Base-by-base conservation (phyloP, 2,113 vertebrate genomes). In the Agapornis roseicollis region DNA sequence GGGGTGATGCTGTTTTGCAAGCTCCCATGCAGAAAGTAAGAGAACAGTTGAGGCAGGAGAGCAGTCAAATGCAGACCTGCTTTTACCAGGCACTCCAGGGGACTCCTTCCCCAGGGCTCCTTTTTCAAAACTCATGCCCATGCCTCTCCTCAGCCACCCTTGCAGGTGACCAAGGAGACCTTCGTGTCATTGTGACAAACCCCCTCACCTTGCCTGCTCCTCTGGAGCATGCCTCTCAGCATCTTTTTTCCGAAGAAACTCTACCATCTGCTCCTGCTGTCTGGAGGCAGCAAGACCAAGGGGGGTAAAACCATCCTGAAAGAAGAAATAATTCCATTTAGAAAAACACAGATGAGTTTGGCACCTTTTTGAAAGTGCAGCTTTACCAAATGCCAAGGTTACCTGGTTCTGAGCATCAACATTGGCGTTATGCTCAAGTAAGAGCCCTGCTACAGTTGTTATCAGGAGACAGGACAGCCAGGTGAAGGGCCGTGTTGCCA, bases 341-440 rank as follows among this genome's bases (percentile, higher is more conserved):
- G 64, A 77, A 49, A 55, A 83, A 31, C 29, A 53, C 41, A 77
- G 47, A 13, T n/a, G 41, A 49, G 35, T 27, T 42, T 1, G n/a
- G 44, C 10, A 55, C 25, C 35, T 27, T 28, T 55, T 49, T 0
- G 2, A 63, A 63, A 42, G 17, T 41, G 35, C 56, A 64, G 22
- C 20, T 49, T 83, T 47, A 70, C 31, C 20, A 20, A 63, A 55
- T 11, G 31, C 47, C n/a, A 55, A 63, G 20, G 20, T 35, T 93
- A 99, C 98, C 98, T 98, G 97, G 93, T 99, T 99, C 87, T 94
- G 95, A n/a, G 97, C 97, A 86, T 98, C 98, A 42, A 97, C 93
- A 52, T 97, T 70, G 31, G 98, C 98, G 14, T 94, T 86, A 23
- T 98, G 95, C 70, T 97, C 95, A 74, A 99, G 92, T 44, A 99